These are phyloP conservation scores for Emydoidea blandingii DNA, from an alignment of 2,797 vertebrate species.

Conservation along the genomic window DNA sequence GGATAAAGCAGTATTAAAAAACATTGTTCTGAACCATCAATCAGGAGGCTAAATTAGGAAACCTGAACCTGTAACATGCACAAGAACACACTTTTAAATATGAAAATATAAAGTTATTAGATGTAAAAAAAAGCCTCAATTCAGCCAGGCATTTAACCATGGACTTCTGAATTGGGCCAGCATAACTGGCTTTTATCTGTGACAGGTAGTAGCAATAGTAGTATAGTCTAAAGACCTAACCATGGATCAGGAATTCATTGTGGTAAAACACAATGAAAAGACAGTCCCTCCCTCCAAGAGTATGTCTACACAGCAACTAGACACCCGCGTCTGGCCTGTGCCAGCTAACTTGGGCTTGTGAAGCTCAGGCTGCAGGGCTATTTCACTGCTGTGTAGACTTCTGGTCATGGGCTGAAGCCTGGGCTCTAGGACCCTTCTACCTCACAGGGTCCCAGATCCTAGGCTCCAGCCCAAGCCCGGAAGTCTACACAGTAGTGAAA, in stretches of 20 bases:
- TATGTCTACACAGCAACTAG: background rate
- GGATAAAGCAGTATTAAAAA: background rate
- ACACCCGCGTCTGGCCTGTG: background rate
- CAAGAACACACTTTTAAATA: background rate
- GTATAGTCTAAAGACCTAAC: background rate
- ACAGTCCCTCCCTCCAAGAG: background rate
- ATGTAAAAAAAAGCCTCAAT: slow-evolving; percentile 5
- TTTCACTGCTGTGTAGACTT: background rate
- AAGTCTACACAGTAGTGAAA: background rate
- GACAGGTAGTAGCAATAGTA: background rate
- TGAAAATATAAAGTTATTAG: background rate
- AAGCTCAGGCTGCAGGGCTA: background rate
- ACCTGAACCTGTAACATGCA: rapidly evolving
- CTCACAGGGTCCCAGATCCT: background rate
- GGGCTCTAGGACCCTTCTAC: background rate
- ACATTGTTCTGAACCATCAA: background rate
- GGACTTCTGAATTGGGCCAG: background rate
- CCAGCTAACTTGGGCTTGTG: background rate
- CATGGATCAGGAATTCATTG: background rate
- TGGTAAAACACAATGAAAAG: rapidly evolving
- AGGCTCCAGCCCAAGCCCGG: background rate
- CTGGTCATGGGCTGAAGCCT: background rate
- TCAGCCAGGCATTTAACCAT: background rate
- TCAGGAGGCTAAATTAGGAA: background rate
- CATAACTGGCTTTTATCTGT: background rate